Evolutionary conservation across 2,797 vertebrate genomes (phyloP), one percentile per base, ranked within the genome.

Genomic region (Siniperca scherzeri): DNA sequence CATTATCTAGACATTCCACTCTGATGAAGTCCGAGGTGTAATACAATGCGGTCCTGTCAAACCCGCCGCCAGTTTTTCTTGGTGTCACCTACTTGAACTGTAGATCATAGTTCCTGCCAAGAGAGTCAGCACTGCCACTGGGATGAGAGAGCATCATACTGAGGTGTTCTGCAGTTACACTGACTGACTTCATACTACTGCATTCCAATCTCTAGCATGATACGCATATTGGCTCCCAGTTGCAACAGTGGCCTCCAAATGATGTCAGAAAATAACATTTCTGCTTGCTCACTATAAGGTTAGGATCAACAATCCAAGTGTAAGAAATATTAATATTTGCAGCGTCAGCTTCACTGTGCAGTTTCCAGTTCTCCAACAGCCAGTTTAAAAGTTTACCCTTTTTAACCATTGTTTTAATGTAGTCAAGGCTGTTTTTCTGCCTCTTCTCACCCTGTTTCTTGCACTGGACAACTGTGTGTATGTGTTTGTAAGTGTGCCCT

Each of bases 371-470:
- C 48, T 60, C 17, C n/a, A 64, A 44, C 12, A 30, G 33, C 6
- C 40, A 46, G 4, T 70, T 72, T 59, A 40, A 57, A 72, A 69
- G 22, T 61, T 59, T 17, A 67, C 0, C 33, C 36, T 27, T 59
- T 79, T 60, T 48, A 79, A 59, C 27, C 0, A 44, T 42, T 61
- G 36, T 77, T 85, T 56, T 8, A 57, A 16, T 55, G 27, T 22
- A 53, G 50, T 72, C 27, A 33, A 40, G 25, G 33, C 42, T 14
- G 9, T 80, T 71, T 53, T 70, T 36, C 30, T 88, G 85, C 85
- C 60, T 90, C 85, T 85, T 87, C 74, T 81, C 85, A 84, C 84
- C 88, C 86, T 94, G 86, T 80, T 76, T 67, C 56, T 67, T 85
- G 33, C 60, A 57, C 59, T 57, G 55, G 53, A 84, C 52, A 72